phyloP scores from a whole-genome alignment of 2,888 invertebrate genomes.

The Acrocera orbiculus region DNA sequence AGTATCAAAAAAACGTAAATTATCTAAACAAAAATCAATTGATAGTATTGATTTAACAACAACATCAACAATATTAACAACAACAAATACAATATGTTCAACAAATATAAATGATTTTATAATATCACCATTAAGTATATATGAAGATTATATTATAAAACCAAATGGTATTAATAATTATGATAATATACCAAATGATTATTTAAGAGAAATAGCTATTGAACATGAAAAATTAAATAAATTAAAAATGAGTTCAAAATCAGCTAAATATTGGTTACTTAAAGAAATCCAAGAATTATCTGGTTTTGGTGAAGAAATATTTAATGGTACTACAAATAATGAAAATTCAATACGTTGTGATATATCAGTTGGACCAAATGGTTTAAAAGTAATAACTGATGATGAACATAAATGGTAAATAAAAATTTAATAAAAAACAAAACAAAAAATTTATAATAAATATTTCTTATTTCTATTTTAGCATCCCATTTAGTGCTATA shows the following conservation, averaged over 20 bases:
- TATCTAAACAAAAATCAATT: slow-evolving; percentile 29
- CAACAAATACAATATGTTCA: slow-evolving; percentile 7
- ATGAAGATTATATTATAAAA: slow-evolving; percentile 25
- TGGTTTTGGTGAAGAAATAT: slow-evolving; percentile 70
- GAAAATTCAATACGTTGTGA: slow-evolving; percentile 28
- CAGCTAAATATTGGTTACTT: slow-evolving; percentile 68
- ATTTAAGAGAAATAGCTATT: slow-evolving; percentile 23
- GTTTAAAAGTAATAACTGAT: slow-evolving; percentile 56
- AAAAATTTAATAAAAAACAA: background rate
- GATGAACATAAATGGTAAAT: slow-evolving; percentile 38
- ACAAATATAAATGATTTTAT: slow-evolving; percentile 8
- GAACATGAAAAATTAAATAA: slow-evolving; percentile 31
- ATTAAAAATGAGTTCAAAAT: slow-evolving; percentile 46
- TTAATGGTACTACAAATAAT: slow-evolving; percentile 43
- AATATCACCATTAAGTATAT: slow-evolving; percentile 22
- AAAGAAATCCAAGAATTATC: slow-evolving; percentile 63
- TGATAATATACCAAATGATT: slow-evolving; percentile 21
- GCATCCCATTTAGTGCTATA: slow-evolving; percentile 67
- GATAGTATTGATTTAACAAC: slow-evolving; percentile 22
- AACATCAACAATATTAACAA: slow-evolving; percentile 7
- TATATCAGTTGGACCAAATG: slow-evolving; percentile 70
- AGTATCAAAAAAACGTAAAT: slow-evolving; percentile 27
- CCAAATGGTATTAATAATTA: slow-evolving; percentile 11
- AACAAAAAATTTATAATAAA: background rate
- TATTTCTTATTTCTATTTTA: slow-evolving; percentile 23